Evolutionary conservation across 2,797 vertebrate genomes (phyloP), one percentile per base, ranked within the genome.

Genomic region (Squalus acanthias): DNA sequence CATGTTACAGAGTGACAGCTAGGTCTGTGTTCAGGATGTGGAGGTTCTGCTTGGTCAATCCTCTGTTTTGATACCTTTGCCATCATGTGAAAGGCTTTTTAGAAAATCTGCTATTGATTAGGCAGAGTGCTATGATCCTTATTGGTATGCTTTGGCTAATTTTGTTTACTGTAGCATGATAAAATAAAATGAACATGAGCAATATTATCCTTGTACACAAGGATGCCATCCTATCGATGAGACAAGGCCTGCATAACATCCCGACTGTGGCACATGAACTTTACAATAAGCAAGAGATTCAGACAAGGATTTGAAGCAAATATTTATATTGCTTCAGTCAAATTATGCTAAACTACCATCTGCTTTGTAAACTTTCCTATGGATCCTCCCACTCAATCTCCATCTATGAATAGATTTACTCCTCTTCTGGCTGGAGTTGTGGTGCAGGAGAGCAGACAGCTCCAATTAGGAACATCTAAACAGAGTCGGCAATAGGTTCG

Each of bases 241-340:
- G 82, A 85, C 46, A 63, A 63, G 82, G 82, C 82, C 82, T 85
- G 39, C 82, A 85, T 85, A 85, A 50, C 46, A 50, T 85, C 46
- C 82, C 33, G 46, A 82, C 46, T 85, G 82, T 50, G 17, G 46
- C 82, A 85, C 82, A 85, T 39, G 39, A 85, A 24, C 39, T 85
- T 85, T 50, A 82, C 79, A 82, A 46, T 82, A 82, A 82, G 79
- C 60, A 63, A 63, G 60, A 63, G 60, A 10, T 63, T 46, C 79
- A 46, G 79, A 82, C 79, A 82, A 82, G 39, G 79, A 46, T 82
- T 82, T 82, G n/a, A n/a, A 82, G 79, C 79, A 82, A 82, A 82
- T 82, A 82, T 82, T 82, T 82, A 57, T 57, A 57, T 57, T 57
- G 53, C 53, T 57, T 5, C 5, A 82, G 79, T 20, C 79, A 82